These are phyloP conservation scores for Drosophila imparisetae DNA, from an alignment of 2,888 invertebrate genomes.

Conservation along the genomic window DNA sequence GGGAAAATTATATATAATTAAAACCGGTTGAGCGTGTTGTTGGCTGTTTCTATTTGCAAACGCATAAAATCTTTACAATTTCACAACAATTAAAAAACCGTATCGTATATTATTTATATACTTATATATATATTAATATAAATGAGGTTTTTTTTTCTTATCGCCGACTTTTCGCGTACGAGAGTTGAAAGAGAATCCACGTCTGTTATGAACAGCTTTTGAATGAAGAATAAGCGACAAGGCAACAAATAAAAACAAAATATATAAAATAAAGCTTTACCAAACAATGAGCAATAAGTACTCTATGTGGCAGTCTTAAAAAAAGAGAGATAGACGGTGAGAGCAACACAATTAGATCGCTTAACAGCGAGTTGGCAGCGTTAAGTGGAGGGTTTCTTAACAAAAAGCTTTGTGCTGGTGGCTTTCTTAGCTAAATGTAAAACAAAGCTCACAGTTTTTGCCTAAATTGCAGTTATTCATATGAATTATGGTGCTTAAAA, in stretches of 20 bases:
- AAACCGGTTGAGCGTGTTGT: constrained; percentile 39
- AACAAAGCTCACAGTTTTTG: not conserved
- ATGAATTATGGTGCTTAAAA: not conserved
- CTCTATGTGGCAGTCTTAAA: constrained; percentile 28
- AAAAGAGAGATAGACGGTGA: constrained; percentile 4
- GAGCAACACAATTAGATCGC: constrained; percentile 12
- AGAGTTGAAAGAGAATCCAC: constrained; percentile 27
- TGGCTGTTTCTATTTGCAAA: constrained; percentile 6
- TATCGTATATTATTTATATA: constrained; percentile 13
- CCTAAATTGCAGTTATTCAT: not conserved
- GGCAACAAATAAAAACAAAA: constrained; percentile 53
- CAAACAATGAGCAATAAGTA: constrained; percentile 6
- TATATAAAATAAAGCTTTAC: constrained; percentile 13
- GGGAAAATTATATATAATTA: constrained; percentile 21
- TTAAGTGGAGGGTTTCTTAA: not conserved
- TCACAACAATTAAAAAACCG: constrained; percentile 22
- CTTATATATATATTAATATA: constrained; percentile 14
- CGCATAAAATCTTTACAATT: constrained; percentile 19
- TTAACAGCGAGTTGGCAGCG: not conserved
- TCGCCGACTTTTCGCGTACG: constrained; percentile 8
- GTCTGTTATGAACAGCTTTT: constrained; percentile 51
- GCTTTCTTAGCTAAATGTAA: constrained; percentile 12
- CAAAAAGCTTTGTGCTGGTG: not conserved
- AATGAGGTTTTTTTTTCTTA: constrained; percentile 17
- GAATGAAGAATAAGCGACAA: constrained; percentile 34